phyloP scores from a whole-genome alignment of 37 sponge, comb jelly and placozoan genomes.

The Corticium candelabrum region DNA sequence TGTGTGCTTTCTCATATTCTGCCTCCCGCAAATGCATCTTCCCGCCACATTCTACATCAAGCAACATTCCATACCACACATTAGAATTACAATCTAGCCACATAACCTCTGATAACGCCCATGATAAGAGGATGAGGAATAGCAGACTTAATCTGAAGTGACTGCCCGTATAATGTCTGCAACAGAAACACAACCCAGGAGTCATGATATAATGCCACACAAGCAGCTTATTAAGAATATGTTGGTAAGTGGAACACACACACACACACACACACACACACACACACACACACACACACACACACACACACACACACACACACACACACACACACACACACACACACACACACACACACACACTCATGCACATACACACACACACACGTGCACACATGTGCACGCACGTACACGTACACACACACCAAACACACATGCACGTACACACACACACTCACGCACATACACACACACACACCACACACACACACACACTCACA shows the following conservation, averaged over 20 bases:
- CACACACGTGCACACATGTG: no score
- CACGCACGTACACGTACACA: no score
- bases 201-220: no score
- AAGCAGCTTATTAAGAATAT: no score
- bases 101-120: constrained; percentile 90
- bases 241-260: not conserved
- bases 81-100: not conserved
- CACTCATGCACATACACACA: no score
- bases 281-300: not conserved
- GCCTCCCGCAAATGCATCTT: constrained; percentile 96
- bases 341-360: no score
- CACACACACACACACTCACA: not conserved
- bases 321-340: no score
- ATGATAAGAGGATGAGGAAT: constrained; percentile 98
- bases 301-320: not conserved
- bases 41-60: constrained; percentile 81
- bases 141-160: constrained; percentile 90
- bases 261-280: not conserved
- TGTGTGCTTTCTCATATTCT: constrained; percentile 88
- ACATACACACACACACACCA: no score
- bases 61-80: not conserved
- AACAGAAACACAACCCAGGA: not conserved
- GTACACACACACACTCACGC: not conserved
- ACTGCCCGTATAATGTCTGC: constrained; percentile 79
- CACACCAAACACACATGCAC: no score